phyloP scores from a whole-genome alignment of 2,888 invertebrate species.

The Oscheius sp. region DNA sequence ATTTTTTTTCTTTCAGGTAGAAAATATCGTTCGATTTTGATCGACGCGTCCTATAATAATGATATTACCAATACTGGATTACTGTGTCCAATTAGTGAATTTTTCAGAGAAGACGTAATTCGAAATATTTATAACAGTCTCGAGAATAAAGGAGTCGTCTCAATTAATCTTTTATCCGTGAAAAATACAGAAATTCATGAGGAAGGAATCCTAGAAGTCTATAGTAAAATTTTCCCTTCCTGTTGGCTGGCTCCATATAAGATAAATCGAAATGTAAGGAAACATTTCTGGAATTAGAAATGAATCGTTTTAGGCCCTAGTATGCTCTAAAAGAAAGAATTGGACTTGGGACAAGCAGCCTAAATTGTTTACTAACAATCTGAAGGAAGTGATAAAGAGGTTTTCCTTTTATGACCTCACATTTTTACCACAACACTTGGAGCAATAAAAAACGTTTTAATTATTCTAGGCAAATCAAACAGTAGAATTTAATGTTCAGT shows the following conservation, averaged over 20 bases:
- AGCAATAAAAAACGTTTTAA: too few relatives aligned
- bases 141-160: conserved; percentile 19
- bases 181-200: conserved; percentile 23
- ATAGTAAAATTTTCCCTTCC: conserved; percentile 35
- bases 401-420: conserved; percentile 40
- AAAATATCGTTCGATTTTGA: conserved; percentile 24
- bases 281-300: not conserved
- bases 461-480: too few relatives aligned
- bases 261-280: conserved; percentile 3
- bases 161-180: conserved; percentile 30
- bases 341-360: conserved; percentile 43
- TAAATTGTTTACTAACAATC: conserved; percentile 28
- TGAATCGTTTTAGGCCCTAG: conserved; percentile 37
- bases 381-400: conserved; percentile 36
- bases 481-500: too few relatives aligned
- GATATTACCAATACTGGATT: conserved; percentile 23
- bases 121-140: conserved; percentile 17
- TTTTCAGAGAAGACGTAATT: conserved; percentile 11
- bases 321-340: conserved; percentile 41
- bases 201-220: conserved; percentile 24
- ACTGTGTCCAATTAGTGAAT: conserved; percentile 31
- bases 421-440: too few relatives aligned
- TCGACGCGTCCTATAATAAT: conserved; percentile 41
- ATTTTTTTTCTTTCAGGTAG: not conserved
- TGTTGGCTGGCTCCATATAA: conserved; percentile 29